A percentile compares a stretch with the other conserved stretches of the same genome.
Evolutionary conservation across 2,113 vertebrate genomes (phyloP).

Genomic region (Chionodraco myersi): DNA sequence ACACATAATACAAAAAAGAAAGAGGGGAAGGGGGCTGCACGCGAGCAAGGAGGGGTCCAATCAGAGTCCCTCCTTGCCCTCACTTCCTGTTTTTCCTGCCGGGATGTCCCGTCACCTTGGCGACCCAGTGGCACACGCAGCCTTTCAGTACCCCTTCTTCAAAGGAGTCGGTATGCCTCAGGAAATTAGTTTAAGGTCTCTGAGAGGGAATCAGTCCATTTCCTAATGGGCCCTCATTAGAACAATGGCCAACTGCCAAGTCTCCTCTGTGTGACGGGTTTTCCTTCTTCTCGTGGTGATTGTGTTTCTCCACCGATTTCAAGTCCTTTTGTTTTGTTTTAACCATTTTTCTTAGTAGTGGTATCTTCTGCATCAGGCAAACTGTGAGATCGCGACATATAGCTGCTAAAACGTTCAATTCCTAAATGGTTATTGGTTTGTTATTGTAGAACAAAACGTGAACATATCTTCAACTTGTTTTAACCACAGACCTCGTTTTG

Average conservation of each 20-base stretch:
- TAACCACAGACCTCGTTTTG: too few relatives aligned
- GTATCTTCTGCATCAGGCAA: background rate
- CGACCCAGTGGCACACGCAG: slow-evolving; percentile 75
- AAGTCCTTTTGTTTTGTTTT: background rate
- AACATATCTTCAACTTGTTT: too few relatives aligned
- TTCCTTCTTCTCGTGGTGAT: slow-evolving; percentile 44
- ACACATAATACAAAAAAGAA: slow-evolving; percentile 57
- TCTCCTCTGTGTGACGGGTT: slow-evolving; percentile 46
- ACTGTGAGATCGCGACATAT: background rate
- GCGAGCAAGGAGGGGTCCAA: slow-evolving; percentile 79
- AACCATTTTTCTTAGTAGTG: slow-evolving; percentile 2
- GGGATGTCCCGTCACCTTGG: slow-evolving; percentile 72
- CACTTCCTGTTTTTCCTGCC: slow-evolving; percentile 84
- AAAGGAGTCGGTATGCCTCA: slow-evolving; percentile 71
- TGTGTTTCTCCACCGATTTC: slow-evolving; percentile 15
- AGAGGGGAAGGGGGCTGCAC: slow-evolving; percentile 69
- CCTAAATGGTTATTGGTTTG: background rate
- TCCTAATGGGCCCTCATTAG: slow-evolving; percentile 80
- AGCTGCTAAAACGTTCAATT: background rate
- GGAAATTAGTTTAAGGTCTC: slow-evolving; percentile 84
- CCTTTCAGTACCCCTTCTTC: slow-evolving; percentile 71
- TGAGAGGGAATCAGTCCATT: slow-evolving; percentile 77
- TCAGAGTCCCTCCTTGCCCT: slow-evolving; percentile 77
- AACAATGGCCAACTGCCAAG: slow-evolving; percentile 67
- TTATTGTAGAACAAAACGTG: background rate